A percentile compares a stretch with the other conserved stretches of the same genome.
These are phyloP conservation scores for Hypomecis atomaria DNA, from an alignment of 2,888 invertebrate species.

Conservation along the genomic window DNA sequence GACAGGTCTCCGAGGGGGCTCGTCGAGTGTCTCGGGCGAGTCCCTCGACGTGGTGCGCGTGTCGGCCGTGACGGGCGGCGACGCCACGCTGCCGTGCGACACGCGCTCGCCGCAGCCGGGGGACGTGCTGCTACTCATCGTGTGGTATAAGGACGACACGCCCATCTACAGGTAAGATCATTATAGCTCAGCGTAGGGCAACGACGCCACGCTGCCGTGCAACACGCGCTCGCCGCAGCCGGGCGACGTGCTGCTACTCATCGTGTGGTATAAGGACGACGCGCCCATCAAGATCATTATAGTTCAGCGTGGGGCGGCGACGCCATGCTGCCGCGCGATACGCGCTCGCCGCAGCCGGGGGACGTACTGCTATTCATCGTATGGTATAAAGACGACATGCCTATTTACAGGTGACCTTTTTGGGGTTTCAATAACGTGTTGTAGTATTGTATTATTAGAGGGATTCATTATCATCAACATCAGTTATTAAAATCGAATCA, in stretches of 20 bases:
- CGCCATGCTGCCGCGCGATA: too few relatives aligned
- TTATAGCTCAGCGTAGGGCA: not conserved
- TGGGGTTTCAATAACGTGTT: too few relatives aligned
- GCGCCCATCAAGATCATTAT: slow-evolving; percentile 86
- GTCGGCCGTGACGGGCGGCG: slow-evolving; percentile 90
- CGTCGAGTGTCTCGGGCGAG: slow-evolving; percentile 68
- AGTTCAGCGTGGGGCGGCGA: not conserved
- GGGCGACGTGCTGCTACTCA: slow-evolving; percentile 92
- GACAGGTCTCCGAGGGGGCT: slow-evolving; percentile 69
- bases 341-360: too few relatives aligned
- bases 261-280: slow-evolving; percentile 96
- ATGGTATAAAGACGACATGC: too few relatives aligned
- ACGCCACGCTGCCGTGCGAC: slow-evolving; percentile 94
- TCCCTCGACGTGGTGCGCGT: slow-evolving; percentile 85
- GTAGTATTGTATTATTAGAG: too few relatives aligned
- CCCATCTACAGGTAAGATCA: slow-evolving; percentile 92
- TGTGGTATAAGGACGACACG: slow-evolving; percentile 96
- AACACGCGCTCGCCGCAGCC: slow-evolving; percentile 90
- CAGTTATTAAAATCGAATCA: too few relatives aligned
- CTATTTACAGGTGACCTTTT: too few relatives aligned
- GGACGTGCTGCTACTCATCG: slow-evolving; percentile 93
- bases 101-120: slow-evolving; percentile 90
- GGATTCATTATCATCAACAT: too few relatives aligned
- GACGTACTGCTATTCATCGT: too few relatives aligned
- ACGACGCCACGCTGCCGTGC: too few relatives aligned